Evolutionary conservation across 30 jellyfish, hydroid and myxozoan species (phyloP).

Genomic region (Aurelia sp.): DNA sequence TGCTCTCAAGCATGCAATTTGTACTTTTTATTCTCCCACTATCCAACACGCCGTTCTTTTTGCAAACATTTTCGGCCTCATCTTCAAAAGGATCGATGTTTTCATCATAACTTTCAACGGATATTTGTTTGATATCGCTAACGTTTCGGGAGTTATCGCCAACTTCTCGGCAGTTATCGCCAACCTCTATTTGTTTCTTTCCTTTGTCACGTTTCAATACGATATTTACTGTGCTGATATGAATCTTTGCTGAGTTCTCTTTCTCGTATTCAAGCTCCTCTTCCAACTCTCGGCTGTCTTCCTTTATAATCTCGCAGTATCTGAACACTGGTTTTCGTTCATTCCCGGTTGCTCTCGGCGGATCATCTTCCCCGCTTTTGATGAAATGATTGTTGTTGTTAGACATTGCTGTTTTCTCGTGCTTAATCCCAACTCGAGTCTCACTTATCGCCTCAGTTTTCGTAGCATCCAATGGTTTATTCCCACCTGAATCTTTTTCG

Average conservation of each 20-base stretch:
- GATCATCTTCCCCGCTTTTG: background rate
- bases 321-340: slow-evolving; percentile 41
- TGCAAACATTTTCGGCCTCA: background rate
- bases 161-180: background rate
- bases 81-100: too few relatives aligned
- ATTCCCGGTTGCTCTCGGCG: background rate
- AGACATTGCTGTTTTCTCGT: background rate
- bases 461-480: background rate
- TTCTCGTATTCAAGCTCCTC: slow-evolving; percentile 20
- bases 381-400: background rate
- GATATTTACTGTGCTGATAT: slow-evolving; percentile 55
- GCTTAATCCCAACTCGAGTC: background rate
- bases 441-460: background rate
- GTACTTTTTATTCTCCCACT: background rate
- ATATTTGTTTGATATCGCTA: background rate
- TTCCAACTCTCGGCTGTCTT: slow-evolving; percentile 56
- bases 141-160: background rate
- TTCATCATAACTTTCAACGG: background rate
- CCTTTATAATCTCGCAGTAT: slow-evolving; percentile 43
- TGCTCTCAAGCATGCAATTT: background rate
- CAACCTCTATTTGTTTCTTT: background rate
- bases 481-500: background rate
- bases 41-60: background rate
- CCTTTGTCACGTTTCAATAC: slow-evolving; percentile 23
- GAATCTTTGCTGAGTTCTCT: background rate